These are phyloP conservation scores for Steinernema khuongi DNA, from an alignment of 1,140 invertebrate genomes.

Conservation along the genomic window DNA sequence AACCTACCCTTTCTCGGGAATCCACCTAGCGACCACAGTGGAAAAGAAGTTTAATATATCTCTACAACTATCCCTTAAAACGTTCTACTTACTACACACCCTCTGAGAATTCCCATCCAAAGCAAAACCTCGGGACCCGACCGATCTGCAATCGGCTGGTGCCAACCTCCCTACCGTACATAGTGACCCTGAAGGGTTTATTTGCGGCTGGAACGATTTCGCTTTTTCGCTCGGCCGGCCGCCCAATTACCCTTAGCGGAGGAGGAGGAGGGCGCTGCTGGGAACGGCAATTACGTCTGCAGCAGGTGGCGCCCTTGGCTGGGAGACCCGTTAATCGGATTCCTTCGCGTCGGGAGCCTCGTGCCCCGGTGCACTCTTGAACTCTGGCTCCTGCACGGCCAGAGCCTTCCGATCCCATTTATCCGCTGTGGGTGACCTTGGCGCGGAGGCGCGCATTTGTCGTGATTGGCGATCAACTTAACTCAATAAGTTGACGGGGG, in stretches of 20 bases:
- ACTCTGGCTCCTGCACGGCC: background rate
- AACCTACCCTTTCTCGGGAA: too few species aligned
- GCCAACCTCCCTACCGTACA: background rate
- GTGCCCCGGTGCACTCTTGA: background rate
- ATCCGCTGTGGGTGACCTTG: constrained; percentile 10
- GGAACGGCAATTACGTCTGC: constrained; percentile 11
- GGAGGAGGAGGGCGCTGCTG: background rate
- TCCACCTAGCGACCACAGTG: too few species aligned
- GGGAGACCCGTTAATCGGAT: background rate
- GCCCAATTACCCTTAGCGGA: constrained; percentile 3
- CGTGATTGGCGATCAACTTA: constrained; percentile 16
- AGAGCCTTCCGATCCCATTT: background rate
- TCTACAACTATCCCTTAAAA: too few species aligned
- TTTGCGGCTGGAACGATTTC: too few species aligned
- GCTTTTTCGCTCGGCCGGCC: background rate
- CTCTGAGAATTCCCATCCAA: background rate
- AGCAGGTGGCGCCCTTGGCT: constrained; percentile 1
- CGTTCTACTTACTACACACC: too few species aligned
- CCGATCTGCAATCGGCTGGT: too few species aligned
- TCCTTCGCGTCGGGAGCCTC: background rate
- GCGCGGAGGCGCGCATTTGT: constrained; percentile 8
- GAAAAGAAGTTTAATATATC: too few species aligned
- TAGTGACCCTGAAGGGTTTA: background rate
- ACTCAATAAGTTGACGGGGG: constrained; percentile 5
- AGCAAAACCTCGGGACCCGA: too few species aligned